Base-by-base conservation (phyloP, 2,888 invertebrate species). In the Colostygia pectinataria region DNA sequence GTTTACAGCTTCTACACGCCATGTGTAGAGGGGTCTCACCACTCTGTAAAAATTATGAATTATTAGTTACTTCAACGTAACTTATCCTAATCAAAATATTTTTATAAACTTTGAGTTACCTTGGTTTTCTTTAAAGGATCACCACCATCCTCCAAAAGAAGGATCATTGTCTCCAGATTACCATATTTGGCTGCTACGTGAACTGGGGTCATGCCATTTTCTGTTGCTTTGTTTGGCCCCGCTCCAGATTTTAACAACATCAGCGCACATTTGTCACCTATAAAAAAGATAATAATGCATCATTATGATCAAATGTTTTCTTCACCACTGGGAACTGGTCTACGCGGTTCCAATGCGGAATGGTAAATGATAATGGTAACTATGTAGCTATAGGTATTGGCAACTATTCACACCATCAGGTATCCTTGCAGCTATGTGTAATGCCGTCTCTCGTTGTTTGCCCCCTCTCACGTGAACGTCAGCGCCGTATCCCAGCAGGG, bases 171-270 rank as follows among this genome's bases (percentile, higher is more conserved):
- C 42, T 94, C 93, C 40, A 98, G 88, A 80, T 98, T 98, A 0
- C 99, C 99, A 69, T 95, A 94, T 63, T 96, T 93, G 0, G 99
- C 97, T 0, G 99, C 98, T 10, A 99, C 97, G 76, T 99, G 99
- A 2, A 99, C 95, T 0, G 99, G 98, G 0, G 99, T 99, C 88
- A 98, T 97, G 1, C 99, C 98, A 80, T 99, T 98, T 78, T 98
- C 97, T 50, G 98, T 98, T 2, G 95, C 94, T 54, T 98, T 93
- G 86, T 99, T 99, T 0, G 99, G 97, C 51, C 98, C 96, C 5
- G 99, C 99, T 0, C 99, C 99, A 2, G 98, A 98, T 83, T 99
- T 99, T 25, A 99, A 90, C 56, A 99, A 90, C 98, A 99, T 99
- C 63, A 99, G 92, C 2, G 98, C 99, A 83, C 99, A 99, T 63